These are phyloP conservation scores for Tanytarsus gracilentus DNA, from an alignment of 2,888 invertebrate species.

Conservation along the genomic window DNA sequence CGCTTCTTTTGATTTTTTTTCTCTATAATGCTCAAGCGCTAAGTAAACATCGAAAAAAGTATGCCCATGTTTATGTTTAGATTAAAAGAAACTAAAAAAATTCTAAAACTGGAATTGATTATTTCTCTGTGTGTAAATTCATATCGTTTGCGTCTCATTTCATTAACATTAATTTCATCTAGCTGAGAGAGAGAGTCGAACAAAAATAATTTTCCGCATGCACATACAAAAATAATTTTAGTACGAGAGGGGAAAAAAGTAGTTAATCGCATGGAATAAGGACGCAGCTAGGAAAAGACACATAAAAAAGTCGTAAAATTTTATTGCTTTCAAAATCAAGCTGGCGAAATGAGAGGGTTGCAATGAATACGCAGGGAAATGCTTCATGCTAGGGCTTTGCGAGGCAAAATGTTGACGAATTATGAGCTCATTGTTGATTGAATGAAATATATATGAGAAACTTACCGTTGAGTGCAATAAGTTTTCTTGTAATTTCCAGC, in stretches of 20 bases:
- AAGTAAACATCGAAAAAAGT: too few species aligned
- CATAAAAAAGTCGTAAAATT: constrained; percentile 29
- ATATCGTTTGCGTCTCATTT: too few species aligned
- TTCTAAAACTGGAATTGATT: too few species aligned
- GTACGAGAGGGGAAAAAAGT: constrained; percentile 1
- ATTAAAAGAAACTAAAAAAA: too few species aligned
- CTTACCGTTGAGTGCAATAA: not conserved
- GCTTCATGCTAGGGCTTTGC: not conserved
- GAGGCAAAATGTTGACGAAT: not conserved
- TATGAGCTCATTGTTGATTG: not conserved
- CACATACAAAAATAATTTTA: not conserved
- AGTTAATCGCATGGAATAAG: not conserved
- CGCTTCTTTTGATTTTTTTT: too few species aligned
- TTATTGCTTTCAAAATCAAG: constrained; percentile 17
- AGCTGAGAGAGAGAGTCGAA: not conserved
- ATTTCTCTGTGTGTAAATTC: too few species aligned
- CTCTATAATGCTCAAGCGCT: too few species aligned
- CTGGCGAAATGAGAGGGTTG: not conserved
- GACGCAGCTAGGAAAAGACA: constrained; percentile 16
- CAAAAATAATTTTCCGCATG: not conserved
- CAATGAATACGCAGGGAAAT: not conserved
- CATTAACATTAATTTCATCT: not conserved
- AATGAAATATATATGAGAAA: not conserved
- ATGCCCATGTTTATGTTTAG: too few species aligned
- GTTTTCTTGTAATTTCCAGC: too few species aligned